These are phyloP conservation scores for Emydoidea blandingii DNA, from an alignment of 2,797 vertebrate species.

Conservation along the genomic window DNA sequence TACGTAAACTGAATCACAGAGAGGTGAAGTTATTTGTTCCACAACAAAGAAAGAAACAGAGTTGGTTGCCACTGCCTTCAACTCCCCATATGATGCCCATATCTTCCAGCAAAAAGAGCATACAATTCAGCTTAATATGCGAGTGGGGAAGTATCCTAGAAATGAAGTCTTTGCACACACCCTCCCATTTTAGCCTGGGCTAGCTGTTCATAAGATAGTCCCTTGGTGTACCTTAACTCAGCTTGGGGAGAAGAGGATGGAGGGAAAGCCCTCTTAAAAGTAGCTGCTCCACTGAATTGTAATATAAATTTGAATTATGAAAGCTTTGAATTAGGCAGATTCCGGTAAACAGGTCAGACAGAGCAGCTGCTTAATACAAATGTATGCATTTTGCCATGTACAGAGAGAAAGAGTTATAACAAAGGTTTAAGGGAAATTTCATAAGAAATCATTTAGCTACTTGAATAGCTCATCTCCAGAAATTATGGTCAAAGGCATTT, in stretches of 20 bases:
- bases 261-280: neutral
- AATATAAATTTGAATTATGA: neutral
- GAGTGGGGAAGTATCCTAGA: neutral
- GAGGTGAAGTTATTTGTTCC: slow-evolving; percentile 3
- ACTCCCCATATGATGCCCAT: neutral
- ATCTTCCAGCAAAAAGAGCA: neutral
- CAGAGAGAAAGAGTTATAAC: neutral
- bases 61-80: neutral
- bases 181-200: neutral
- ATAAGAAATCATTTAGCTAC: neutral
- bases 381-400: neutral
- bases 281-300: fast-evolving
- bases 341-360: neutral
- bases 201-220: neutral
- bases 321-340: neutral
- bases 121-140: neutral
- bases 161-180: neutral
- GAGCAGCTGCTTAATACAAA: neutral
- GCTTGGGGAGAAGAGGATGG: neutral
- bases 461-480: neutral
- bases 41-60: neutral
- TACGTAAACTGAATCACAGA: slow-evolving; percentile 17
- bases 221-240: neutral
- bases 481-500: neutral
- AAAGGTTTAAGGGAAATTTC: neutral